Base-by-base conservation (phyloP, 2,888 invertebrate genomes). In the Hipparchia semele region DNA sequence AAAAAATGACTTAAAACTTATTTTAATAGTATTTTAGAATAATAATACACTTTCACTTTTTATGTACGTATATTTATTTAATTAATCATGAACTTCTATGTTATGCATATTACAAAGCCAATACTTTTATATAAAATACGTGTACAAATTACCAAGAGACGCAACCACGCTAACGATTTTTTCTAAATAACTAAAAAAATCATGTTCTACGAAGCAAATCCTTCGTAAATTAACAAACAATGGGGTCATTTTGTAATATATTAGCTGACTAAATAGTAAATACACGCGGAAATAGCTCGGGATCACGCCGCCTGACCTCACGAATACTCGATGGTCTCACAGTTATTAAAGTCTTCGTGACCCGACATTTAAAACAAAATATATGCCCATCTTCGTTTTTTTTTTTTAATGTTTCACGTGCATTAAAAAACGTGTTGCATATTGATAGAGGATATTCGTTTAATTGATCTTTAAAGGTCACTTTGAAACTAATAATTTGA, bases 271-370 rank as follows among this genome's bases (percentile, higher is more conserved):
- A 65, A 51, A 46, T 23, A 39, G 33, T 54, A 54, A 7, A 56
- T 8, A 67, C 53, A 69, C 61, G 53, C 69, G 69, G 69, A 69
- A 69, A 53, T 23, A 10, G 6, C 8, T 60, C 70, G 81, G 77
- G 87, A 85, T 88, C 87, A 85, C 80, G 75, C 72, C 58, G 61
- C 71, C 76, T 79, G 87, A 90, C 89, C 90, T 90, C 90, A 88
- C 88, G 89, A 85, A 82, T 80, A 75, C 77, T 80, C 75, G 78
- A 84, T 81, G 83, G 64, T 51, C 76, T 85, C 84, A 61, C 60
- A 69, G 2, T 39, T 39, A 89, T 89, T 88, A 87, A 83, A 80
- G 77, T 79, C 78, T 76, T 85, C 87, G 85, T 89, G 89, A 88
- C 77, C 85, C 79, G 81, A 80, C 84, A 85, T 82, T 86, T 84